phyloP scores from a whole-genome alignment of 2,113 vertebrate genomes.

The Elachura formosa region DNA sequence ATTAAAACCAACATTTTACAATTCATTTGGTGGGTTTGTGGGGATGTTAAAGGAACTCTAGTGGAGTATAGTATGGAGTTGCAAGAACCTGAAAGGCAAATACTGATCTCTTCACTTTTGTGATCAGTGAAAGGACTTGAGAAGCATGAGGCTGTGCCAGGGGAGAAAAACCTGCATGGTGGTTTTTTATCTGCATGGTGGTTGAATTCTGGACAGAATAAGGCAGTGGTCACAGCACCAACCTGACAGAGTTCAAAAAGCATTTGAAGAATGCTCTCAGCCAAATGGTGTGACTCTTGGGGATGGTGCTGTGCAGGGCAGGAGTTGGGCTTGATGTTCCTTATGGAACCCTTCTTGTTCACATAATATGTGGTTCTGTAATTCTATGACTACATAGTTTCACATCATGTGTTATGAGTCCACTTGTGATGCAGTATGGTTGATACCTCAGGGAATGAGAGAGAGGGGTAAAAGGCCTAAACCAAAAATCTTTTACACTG shows the following conservation, averaged over 20 bases:
- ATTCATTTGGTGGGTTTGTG: neutral
- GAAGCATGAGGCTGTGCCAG: neutral
- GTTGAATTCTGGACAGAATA: neutral
- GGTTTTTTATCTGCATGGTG: neutral
- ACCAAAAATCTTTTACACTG: neutral
- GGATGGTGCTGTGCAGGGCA: too few relatives aligned
- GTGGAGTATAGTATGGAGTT: neutral
- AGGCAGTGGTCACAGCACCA: neutral
- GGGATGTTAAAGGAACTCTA: neutral
- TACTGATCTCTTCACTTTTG: neutral
- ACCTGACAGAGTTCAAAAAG: neutral
- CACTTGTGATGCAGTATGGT: neutral
- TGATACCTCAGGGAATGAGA: neutral
- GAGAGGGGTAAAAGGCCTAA: neutral
- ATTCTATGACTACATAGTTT: neutral
- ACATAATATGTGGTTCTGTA: neutral
- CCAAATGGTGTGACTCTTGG: neutral
- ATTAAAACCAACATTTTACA: neutral
- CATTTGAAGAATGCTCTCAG: neutral
- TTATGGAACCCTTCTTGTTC: neutral
- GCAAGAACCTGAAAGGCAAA: neutral
- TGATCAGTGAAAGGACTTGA: neutral
- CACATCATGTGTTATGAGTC: fast-evolving
- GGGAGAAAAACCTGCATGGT: neutral
- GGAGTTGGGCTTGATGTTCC: fast-evolving